Evolutionary conservation across 2,888 invertebrate genomes (phyloP).

Genomic region (Drosophila atripex): DNA sequence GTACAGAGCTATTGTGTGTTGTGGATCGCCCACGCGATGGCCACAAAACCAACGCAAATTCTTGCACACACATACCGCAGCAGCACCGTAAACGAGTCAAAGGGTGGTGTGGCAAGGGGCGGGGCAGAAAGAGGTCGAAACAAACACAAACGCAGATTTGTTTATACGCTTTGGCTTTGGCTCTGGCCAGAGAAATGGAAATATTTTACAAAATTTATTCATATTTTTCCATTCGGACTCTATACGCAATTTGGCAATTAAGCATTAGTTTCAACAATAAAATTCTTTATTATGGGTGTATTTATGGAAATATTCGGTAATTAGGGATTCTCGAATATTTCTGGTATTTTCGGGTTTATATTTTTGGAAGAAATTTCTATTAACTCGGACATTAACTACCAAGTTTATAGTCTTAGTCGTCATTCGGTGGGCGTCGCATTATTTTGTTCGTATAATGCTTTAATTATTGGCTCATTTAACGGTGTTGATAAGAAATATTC

Average conservation of each 20-base stretch:
- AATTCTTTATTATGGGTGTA: conserved; percentile 20
- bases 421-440: not conserved
- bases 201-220: conserved; percentile 29
- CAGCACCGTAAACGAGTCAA: not conserved
- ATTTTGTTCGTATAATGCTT: not conserved
- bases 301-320: conserved; percentile 17
- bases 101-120: not conserved
- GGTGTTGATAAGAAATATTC: conserved; percentile 18
- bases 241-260: conserved; percentile 20
- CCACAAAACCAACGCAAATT: conserved; percentile 63
- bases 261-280: conserved; percentile 14
- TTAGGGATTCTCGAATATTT: conserved; percentile 10
- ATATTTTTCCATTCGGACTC: conserved; percentile 19
- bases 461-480: not conserved
- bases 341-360: not conserved
- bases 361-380: conserved; percentile 5
- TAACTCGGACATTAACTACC: not conserved
- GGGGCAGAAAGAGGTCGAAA: conserved; percentile 3
- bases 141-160: conserved; percentile 35
- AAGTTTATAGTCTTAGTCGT: conserved; percentile 1
- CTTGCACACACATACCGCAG: conserved; percentile 36
- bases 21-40: conserved; percentile 54
- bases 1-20: conserved; percentile 44
- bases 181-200: conserved; percentile 10
- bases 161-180: conserved; percentile 18